These are phyloP conservation scores for Argentina silus DNA, from an alignment of 2,797 vertebrate species.

Conservation along the genomic window DNA sequence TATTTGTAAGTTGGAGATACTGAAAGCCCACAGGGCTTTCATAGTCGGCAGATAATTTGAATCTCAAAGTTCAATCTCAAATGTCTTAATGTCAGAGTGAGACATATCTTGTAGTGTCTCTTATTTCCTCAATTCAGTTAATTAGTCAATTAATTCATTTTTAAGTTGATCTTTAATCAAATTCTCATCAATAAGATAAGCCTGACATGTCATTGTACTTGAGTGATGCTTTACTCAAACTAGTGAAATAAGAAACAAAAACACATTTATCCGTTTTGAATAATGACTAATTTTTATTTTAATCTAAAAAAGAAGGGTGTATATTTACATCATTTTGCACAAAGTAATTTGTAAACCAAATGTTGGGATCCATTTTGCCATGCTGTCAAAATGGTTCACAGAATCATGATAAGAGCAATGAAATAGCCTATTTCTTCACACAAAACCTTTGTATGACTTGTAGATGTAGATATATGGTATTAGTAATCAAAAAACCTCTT, in stretches of 20 bases:
- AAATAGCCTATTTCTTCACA: slow-evolving; percentile 37
- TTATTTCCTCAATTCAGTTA: not conserved
- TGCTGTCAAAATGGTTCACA: slow-evolving; percentile 68
- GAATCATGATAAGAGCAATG: slow-evolving; percentile 49
- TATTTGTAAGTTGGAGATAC: not conserved
- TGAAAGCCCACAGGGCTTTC: not conserved
- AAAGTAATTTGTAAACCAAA: slow-evolving; percentile 56
- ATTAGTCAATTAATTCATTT: not conserved
- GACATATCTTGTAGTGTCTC: no score
- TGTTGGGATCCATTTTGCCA: slow-evolving; percentile 61
- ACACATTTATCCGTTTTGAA: slow-evolving; percentile 41
- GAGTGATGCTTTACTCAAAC: slow-evolving; percentile 2
- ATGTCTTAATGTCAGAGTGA: no score
- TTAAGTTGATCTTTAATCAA: not conserved
- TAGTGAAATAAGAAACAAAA: slow-evolving; percentile 27
- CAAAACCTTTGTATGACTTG: slow-evolving; percentile 36
- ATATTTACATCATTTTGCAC: slow-evolving; percentile 76
- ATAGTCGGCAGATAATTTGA: not conserved
- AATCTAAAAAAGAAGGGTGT: slow-evolving; percentile 65
- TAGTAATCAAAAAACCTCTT: slow-evolving; percentile 30
- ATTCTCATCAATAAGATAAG: slow-evolving; percentile 12
- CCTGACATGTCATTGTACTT: not conserved
- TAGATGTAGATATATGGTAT: slow-evolving; percentile 30
- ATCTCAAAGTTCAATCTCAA: not conserved
- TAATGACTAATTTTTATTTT: slow-evolving; percentile 66